These are phyloP conservation scores for Shargacucullia verbasci DNA, from an alignment of 2,888 invertebrate species.

Conservation along the genomic window DNA sequence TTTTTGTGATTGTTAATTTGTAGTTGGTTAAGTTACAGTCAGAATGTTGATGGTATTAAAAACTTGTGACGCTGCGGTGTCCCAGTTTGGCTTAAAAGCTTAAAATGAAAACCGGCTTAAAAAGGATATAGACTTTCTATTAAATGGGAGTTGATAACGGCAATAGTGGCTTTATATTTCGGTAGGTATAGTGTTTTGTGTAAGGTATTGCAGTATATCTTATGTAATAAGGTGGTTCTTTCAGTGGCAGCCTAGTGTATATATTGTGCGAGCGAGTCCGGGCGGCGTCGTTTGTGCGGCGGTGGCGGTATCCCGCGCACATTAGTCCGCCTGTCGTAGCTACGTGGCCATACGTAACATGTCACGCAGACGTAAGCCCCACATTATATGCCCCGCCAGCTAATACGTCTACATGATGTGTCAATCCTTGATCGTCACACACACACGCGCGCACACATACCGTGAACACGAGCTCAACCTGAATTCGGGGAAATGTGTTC, in stretches of 20 bases:
- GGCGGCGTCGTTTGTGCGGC: constrained; percentile 5
- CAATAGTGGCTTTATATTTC: too few species aligned
- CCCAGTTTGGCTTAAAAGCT: too few species aligned
- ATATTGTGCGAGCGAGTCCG: neutral
- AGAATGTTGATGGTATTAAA: neutral
- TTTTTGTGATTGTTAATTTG: neutral
- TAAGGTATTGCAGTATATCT: too few species aligned
- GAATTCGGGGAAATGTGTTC: too few species aligned
- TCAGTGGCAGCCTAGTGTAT: too few species aligned
- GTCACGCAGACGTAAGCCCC: constrained; percentile 39
- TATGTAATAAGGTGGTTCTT: too few species aligned
- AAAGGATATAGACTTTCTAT: too few species aligned
- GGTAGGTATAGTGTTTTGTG: too few species aligned
- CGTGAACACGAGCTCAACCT: too few species aligned
- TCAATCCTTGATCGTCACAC: constrained; percentile 11
- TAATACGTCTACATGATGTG: constrained; percentile 35
- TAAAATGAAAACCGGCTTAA: too few species aligned
- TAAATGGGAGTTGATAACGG: too few species aligned
- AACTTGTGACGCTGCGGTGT: neutral
- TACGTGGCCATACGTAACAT: constrained; percentile 19
- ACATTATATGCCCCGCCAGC: constrained; percentile 13
- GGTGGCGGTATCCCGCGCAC: constrained; percentile 24
- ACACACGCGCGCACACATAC: neutral
- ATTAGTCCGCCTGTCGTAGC: constrained; percentile 16
- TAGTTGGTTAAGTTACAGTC: neutral